These are phyloP conservation scores for Euura saliciscinereae DNA, from an alignment of 1,140 invertebrate genomes.

Conservation along the genomic window DNA sequence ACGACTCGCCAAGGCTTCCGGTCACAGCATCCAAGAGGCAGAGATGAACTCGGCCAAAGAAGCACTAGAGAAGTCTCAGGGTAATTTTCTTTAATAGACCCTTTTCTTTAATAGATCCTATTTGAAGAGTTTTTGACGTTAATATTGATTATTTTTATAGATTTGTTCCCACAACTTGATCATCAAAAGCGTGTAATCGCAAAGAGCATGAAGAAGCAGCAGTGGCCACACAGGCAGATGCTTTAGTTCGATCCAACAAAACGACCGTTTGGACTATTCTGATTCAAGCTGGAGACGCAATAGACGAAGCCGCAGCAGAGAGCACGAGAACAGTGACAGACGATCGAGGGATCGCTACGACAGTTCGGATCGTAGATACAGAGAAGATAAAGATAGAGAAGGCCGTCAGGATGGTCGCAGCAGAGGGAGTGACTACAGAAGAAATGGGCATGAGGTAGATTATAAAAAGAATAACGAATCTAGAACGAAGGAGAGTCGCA, in stretches of 20 bases:
- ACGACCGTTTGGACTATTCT: constrained; percentile 40
- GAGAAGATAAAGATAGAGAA: constrained; percentile 1
- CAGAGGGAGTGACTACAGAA: background rate
- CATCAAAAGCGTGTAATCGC: constrained; percentile 92
- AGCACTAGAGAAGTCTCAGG: constrained; percentile 81
- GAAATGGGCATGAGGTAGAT: background rate
- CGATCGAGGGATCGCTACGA: constrained; percentile 45
- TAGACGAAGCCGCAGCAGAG: constrained; percentile 47
- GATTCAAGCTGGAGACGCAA: constrained; percentile 37
- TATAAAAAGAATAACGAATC: constrained; percentile 11
- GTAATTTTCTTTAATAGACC: constrained; percentile 44
- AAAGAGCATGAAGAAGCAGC: constrained; percentile 80
- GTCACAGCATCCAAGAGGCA: constrained; percentile 96
- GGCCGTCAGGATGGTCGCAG: constrained; percentile 7
- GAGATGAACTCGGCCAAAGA: constrained; percentile 97
- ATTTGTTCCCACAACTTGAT: constrained; percentile 89
- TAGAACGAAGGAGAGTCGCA: constrained; percentile 15
- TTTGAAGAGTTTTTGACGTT: too few species aligned
- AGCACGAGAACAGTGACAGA: constrained; percentile 31
- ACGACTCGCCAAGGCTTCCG: constrained; percentile 86
- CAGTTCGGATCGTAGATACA: constrained; percentile 36
- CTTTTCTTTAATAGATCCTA: too few species aligned
- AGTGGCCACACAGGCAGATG: constrained; percentile 47
- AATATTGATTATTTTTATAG: constrained; percentile 56
- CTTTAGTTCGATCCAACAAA: constrained; percentile 21